phyloP scores from a whole-genome alignment of 2,113 vertebrate species.

The Picathartes gymnocephalus region DNA sequence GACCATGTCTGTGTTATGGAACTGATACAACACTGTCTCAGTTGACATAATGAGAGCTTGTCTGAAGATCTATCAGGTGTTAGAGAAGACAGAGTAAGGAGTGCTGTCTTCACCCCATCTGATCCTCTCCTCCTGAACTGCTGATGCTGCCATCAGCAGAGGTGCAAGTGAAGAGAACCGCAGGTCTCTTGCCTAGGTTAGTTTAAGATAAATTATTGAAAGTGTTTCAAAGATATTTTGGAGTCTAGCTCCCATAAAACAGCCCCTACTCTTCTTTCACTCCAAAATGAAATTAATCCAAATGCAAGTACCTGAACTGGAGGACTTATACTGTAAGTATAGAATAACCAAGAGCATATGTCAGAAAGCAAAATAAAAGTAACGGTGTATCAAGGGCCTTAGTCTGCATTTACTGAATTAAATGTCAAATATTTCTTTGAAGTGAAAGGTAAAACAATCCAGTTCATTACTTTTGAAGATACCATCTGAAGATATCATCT shows the following conservation, averaged over 20 bases:
- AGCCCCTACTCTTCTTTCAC: background rate
- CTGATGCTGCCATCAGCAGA: background rate
- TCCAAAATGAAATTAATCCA: background rate
- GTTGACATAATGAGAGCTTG: background rate
- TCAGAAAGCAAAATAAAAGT: background rate
- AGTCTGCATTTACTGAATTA: background rate
- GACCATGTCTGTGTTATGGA: rapidly evolving
- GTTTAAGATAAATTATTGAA: background rate
- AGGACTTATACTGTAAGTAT: background rate
- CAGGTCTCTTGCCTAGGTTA: background rate
- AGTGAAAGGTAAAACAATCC: background rate
- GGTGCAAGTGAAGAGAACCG: background rate
- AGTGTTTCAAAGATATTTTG: background rate
- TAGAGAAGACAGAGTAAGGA: background rate
- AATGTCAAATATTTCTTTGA: background rate
- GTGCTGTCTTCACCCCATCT: background rate
- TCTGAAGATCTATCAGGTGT: background rate
- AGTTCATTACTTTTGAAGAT: background rate
- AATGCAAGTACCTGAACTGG: background rate
- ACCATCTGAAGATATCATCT: background rate
- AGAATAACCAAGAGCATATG: background rate
- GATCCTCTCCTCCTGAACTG: background rate
- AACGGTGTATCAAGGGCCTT: background rate
- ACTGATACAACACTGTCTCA: background rate
- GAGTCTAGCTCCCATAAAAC: background rate